Base-by-base conservation (phyloP, 2,888 invertebrate species). In the Sesia bembeciformis region DNA sequence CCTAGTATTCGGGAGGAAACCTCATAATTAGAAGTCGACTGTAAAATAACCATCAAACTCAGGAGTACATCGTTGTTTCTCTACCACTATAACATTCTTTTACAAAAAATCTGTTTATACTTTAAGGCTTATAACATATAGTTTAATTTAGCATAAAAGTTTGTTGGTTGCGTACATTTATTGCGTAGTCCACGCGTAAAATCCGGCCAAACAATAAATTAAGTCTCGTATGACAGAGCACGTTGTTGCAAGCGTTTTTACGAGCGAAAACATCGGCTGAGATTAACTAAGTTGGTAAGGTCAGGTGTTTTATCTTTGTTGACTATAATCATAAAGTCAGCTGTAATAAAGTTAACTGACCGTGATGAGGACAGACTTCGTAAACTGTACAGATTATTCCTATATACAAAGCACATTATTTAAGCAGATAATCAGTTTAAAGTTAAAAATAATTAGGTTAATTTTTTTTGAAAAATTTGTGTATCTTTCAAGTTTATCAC, bases 41-140 rank as follows among this genome's bases (percentile, higher is more conserved):
- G 79, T 89, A 88, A 88, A 89, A 88, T 76, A 84, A 78, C 85
- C 85, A 86, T 89, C 83, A 88, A 87, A 82, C 74, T 74, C 71
- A 82, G 74, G 77, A 78, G 71, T 76, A 74, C 74, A 72, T 74
- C 75, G 76, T 63, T 74, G 70, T 79, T 75, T 72, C 69, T 66
- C 58, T 58, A 60, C 56, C 62, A 65, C 64, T 68, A 63, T 49
- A 53, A 60, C 60, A 53, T 53, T 53, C 40, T 58, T 39, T 49
- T 40, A 8, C 40, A 43, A 60, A 60, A 39, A 50, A 49, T 5
- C 5, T 0, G 40, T 4, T 40, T 40, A 46, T 51, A 23, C 57
- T 62, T 65, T 69, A 62, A 23, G 0, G 0, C 0, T 0, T 49
- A 23, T 7, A 1, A 0, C 2, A 59, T 73, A 80, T 61, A 62